Conservation (phyloP, 1,140 invertebrate species). For the Cyclina sinensis region DNA sequence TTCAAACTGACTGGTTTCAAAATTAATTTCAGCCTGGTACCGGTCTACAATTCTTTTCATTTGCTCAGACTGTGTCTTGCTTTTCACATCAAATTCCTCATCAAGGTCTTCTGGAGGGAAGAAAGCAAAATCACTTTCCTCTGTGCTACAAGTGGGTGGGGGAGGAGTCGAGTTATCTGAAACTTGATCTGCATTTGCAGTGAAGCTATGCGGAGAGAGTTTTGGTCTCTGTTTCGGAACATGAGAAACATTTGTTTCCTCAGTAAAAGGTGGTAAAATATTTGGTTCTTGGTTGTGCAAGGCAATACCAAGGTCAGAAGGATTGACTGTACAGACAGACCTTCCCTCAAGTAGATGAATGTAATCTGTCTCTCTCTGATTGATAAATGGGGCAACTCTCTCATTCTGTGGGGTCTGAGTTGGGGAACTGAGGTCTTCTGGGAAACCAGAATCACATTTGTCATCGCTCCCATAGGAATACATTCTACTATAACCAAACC, state of each 20-base stretch:
- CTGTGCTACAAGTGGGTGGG: conserved; percentile 30
- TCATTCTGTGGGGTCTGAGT: not conserved
- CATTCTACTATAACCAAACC: not conserved
- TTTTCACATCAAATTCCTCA: conserved; percentile 50
- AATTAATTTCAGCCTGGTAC: conserved; percentile 17
- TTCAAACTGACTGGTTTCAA: not conserved
- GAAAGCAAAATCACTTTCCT: conserved; percentile 30
- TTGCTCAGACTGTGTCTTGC: conserved; percentile 58
- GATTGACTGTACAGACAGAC: not conserved
- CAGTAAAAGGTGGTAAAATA: not conserved
- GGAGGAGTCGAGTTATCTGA: not conserved
- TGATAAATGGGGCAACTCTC: not conserved
- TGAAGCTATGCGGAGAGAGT: not conserved
- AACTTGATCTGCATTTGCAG: not conserved
- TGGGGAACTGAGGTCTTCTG: not conserved
- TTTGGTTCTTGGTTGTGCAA: not conserved
- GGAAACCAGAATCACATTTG: conserved; percentile 49
- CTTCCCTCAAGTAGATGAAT: not conserved
- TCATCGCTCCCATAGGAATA: conserved; percentile 26
- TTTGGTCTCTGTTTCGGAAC: not conserved
- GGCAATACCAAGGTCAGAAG: not conserved
- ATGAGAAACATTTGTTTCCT: not conserved
- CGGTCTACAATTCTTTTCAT: conserved; percentile 46
- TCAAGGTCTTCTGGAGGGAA: conserved; percentile 58
- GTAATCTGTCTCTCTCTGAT: not conserved